phyloP scores from a whole-genome alignment of 1,140 invertebrate genomes.

The Drusus annulatus region DNA sequence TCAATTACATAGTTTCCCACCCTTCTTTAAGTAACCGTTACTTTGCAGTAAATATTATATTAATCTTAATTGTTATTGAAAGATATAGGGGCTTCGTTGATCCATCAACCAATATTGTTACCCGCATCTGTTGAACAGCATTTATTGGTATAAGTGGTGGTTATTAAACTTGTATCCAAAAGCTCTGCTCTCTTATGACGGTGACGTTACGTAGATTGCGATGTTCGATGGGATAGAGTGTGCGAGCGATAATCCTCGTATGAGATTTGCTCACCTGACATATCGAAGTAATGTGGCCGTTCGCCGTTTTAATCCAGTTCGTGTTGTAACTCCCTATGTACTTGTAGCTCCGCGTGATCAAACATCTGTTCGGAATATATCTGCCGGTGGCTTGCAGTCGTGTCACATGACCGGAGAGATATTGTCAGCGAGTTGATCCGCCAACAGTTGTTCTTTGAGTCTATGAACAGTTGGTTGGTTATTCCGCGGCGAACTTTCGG shows the following conservation, averaged over 20 bases:
- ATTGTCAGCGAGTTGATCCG: conserved; percentile 34
- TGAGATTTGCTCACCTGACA: conserved; percentile 40
- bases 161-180: conserved; percentile 29
- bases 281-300: conserved; percentile 29
- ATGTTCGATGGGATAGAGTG: no score
- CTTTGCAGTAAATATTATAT: not conserved
- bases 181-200: not conserved
- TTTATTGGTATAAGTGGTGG: conserved; percentile 38
- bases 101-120: not conserved
- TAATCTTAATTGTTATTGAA: conserved; percentile 20
- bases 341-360: conserved; percentile 2
- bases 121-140: conserved; percentile 33
- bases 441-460: conserved; percentile 25
- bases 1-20: no score
- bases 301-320: conserved; percentile 21
- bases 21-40: not conserved
- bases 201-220: no score
- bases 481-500: conserved; percentile 46
- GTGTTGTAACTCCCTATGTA: conserved; percentile 26
- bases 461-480: conserved; percentile 42
- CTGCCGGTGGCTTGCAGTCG: conserved; percentile 7
- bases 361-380: conserved; percentile 44
- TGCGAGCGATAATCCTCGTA: conserved; percentile 10
- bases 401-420: conserved; percentile 21
- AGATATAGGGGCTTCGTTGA: conserved; percentile 19